These are phyloP conservation scores for Epinephelus fuscoguttatus DNA, from an alignment of 2,113 vertebrate species.

Conservation along the genomic window DNA sequence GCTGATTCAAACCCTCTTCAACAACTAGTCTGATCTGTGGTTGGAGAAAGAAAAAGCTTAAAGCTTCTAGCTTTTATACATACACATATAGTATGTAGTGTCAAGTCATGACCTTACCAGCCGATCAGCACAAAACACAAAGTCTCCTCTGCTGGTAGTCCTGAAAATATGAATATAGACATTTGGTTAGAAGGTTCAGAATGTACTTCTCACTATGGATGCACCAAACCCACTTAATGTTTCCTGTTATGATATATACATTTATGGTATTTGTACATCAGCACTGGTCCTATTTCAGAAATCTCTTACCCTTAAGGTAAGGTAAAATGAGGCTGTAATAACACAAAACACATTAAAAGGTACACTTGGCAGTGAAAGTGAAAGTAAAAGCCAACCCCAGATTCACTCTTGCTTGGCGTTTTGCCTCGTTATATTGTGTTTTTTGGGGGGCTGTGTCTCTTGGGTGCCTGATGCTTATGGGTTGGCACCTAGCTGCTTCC, in stretches of 20 bases:
- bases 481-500: too few species aligned
- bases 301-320: neutral
- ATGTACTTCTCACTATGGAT: neutral
- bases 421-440: too few species aligned
- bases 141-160: constrained; percentile 97
- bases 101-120: constrained; percentile 87
- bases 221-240: neutral
- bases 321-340: neutral
- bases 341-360: neutral
- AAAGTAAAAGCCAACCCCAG: too few species aligned
- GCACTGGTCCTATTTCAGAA: neutral
- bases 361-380: too few species aligned
- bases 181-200: constrained; percentile 5
- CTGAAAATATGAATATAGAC: constrained; percentile 80
- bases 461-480: too few species aligned
- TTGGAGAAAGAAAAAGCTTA: neutral
- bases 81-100: neutral
- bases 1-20: constrained; percentile 97
- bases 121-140: constrained; percentile 96
- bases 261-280: neutral
- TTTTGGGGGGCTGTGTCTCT: too few species aligned
- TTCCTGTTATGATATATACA: neutral
- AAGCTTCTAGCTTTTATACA: neutral
- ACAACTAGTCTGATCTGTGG: constrained; percentile 96
- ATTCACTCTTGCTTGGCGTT: too few species aligned